Evolutionary conservation across 2,113 vertebrate genomes (phyloP), one percentile per base, ranked within the genome.

Genomic region (Tiliqua scincoides): DNA sequence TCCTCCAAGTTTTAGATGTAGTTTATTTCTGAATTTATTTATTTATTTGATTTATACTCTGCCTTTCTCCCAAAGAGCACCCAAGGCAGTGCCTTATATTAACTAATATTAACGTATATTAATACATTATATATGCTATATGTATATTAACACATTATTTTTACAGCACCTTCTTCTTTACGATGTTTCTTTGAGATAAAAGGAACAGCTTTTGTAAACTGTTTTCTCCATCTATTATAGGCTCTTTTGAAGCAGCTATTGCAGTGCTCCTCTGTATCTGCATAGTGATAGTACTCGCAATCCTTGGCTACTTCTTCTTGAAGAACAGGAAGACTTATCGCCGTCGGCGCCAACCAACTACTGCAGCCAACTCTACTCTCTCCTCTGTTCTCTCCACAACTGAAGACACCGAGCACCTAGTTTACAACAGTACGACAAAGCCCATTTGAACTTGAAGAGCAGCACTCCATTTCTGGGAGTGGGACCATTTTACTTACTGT

Each of bases 391-490:
- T 97, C 48, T 96, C 93, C 70, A 96, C 96, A 63, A 86, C 96
- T 0, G 98, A 97, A 85, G 97, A 99, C 95, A 97, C 95, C 0
- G 97, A 98, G 75, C 97, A 93, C 72, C 96, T 98, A 73, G 98
- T 99, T 88, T 99, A 98, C 93, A 98, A 97, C 91, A 97, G 93
- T 91, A 96, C 97, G 40, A 99, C 98, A 89, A 98, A 97, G 82
- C 98, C 98, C 87, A 96, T 99, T 93, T 99, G 98, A 99, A 79
- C 79, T 40, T 23, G 87, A 83, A 81, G 61, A 71, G 62, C 52
- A 73, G 74, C 76, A 67, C 73, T 88, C 79, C 70, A 70, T 83
- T 87, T 35, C 63, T 63, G 85, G 79, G 75, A 72, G 48, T 84
- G 85, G 63, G 83, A 71, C 84, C 57, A 6, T 84, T 86, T 83